A percentile compares a stretch with the other conserved stretches of the same genome.
phyloP scores from a whole-genome alignment of 2,113 vertebrate genomes.

The Suricata suricatta region DNA sequence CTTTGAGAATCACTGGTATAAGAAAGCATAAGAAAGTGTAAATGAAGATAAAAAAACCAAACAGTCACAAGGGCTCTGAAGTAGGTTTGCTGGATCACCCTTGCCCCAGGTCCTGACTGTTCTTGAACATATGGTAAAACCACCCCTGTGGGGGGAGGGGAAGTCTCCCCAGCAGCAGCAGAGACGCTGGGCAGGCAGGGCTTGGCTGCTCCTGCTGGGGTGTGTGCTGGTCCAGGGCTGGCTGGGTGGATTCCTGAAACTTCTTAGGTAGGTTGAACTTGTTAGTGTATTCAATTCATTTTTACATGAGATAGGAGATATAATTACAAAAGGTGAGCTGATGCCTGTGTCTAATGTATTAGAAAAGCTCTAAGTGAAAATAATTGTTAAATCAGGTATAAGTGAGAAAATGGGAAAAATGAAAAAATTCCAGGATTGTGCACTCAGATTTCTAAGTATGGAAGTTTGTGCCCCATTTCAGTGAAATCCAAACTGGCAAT shows the following conservation, averaged over 20 bases:
- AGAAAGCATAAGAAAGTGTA: not conserved
- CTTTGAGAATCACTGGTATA: not conserved
- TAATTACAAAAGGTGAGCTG: not conserved
- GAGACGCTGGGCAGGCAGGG: too few species aligned
- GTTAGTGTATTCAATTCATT: not conserved
- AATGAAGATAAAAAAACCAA: not conserved
- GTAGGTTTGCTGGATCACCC: not conserved
- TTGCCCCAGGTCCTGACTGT: not conserved
- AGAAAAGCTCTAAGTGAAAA: not conserved
- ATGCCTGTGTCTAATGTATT: not conserved
- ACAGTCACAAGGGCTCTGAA: not conserved
- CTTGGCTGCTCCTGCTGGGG: fast-evolving
- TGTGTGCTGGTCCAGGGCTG: not conserved
- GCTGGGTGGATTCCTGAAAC: not conserved
- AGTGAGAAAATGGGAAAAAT: not conserved
- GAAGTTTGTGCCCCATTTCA: not conserved
- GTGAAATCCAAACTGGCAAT: not conserved
- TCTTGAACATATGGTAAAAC: not conserved
- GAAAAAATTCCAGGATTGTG: not conserved
- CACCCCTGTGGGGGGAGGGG: fast-evolving
- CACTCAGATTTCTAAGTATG: not conserved
- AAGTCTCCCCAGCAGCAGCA: not conserved
- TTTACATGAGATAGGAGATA: not conserved
- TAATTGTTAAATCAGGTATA: not conserved
- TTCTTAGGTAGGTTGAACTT: not conserved